phyloP scores from a whole-genome alignment of 2,888 invertebrate species.

The Catocala nupta region DNA sequence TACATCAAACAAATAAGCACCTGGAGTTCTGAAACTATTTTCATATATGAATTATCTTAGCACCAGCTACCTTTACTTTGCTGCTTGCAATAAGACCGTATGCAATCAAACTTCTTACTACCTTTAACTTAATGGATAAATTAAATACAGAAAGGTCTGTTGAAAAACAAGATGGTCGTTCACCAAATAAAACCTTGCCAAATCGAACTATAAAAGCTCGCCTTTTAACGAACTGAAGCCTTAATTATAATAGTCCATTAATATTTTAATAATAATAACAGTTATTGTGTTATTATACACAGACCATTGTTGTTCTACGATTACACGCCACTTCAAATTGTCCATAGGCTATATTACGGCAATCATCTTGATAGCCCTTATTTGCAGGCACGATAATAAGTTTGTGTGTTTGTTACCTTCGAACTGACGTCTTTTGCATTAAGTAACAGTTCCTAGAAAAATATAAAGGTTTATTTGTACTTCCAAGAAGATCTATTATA shows the following conservation, averaged over 20 bases:
- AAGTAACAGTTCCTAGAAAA: constrained; percentile 31
- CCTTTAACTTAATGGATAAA: too few species aligned
- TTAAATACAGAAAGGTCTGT: too few species aligned
- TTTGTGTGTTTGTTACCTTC: constrained; percentile 51
- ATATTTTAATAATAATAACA: constrained; percentile 20
- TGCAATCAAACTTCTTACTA: too few species aligned
- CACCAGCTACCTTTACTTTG: too few species aligned
- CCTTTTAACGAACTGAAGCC: background rate
- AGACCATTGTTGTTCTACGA: constrained; percentile 24
- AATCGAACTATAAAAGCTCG: background rate
- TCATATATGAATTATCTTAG: too few species aligned
- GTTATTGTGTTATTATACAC: constrained; percentile 15
- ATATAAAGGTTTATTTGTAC: constrained; percentile 25
- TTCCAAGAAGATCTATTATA: background rate
- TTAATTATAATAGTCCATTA: constrained; percentile 8
- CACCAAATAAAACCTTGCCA: too few species aligned
- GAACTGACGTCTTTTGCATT: constrained; percentile 38
- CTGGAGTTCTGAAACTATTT: too few species aligned
- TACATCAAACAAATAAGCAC: too few species aligned
- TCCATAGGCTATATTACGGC: constrained; percentile 46
- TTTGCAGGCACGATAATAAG: constrained; percentile 48
- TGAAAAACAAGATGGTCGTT: too few species aligned
- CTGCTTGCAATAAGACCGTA: too few species aligned
- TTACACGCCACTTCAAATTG: constrained; percentile 34
- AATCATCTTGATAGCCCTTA: constrained; percentile 56